Evolutionary conservation across 2,888 invertebrate species (phyloP).

Genomic region (Prenolepis imparis): DNA sequence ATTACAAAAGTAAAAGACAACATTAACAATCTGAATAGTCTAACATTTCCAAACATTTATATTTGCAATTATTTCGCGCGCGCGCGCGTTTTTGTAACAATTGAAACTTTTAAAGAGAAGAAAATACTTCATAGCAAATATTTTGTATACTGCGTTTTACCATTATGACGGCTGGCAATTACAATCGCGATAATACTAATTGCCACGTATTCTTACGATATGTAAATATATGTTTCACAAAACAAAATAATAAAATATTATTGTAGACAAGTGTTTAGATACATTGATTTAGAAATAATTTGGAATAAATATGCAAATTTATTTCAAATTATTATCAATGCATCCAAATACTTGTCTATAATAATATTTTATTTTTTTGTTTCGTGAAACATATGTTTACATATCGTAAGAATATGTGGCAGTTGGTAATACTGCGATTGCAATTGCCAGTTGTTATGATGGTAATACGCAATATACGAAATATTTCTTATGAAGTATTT

Average conservation of each 20-base stretch:
- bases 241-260: no score
- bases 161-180: slow-evolving; percentile 41
- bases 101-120: background rate
- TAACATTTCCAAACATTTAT: background rate
- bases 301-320: no score
- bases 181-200: slow-evolving; percentile 49
- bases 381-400: background rate
- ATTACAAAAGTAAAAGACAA: background rate
- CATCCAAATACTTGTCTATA: background rate
- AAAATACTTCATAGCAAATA: no score
- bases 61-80: background rate
- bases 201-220: slow-evolving; percentile 5
- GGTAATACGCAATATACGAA: slow-evolving; percentile 6
- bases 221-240: background rate
- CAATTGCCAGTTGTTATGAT: slow-evolving; percentile 39
- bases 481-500: background rate
- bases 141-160: background rate
- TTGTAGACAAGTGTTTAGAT: no score
- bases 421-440: slow-evolving; percentile 49
- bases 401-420: slow-evolving; percentile 4
- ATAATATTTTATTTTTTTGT: background rate
- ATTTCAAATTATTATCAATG: background rate
- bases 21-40: background rate
- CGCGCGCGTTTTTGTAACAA: background rate
- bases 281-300: no score